Percentiles rank a stretch among this genome's conserved stretches.
These are phyloP conservation scores for Scophthalmus maximus DNA, from an alignment of 2,113 vertebrate genomes.

Conservation along the genomic window DNA sequence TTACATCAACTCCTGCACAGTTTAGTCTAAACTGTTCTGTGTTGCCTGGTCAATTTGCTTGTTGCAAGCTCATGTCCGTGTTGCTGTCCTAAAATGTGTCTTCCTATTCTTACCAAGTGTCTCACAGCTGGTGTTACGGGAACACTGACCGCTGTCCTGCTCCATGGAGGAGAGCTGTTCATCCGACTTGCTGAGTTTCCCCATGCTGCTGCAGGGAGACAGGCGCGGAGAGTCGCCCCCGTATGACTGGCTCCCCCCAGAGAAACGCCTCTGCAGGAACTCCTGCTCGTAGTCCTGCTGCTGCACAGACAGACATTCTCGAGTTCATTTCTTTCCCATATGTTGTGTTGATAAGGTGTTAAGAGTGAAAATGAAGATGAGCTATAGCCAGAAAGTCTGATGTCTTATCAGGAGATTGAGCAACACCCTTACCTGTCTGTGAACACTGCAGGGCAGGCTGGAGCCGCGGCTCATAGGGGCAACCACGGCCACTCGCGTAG, in stretches of 20 bases:
- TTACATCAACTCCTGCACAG: too few species aligned
- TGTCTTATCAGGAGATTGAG: neutral
- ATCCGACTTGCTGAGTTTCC: constrained; percentile 96
- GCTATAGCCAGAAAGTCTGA: neutral
- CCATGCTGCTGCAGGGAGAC: constrained; percentile 95
- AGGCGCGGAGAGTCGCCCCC: constrained; percentile 95
- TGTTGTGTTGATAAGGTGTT: neutral
- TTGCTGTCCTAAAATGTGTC: neutral
- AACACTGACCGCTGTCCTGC: constrained; percentile 97
- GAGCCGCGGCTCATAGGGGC: constrained; percentile 97
- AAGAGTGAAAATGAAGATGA: neutral
- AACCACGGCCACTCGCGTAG: constrained; percentile 94
- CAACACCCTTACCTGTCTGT: constrained; percentile 87
- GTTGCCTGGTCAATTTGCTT: too few species aligned
- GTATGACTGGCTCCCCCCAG: constrained; percentile 95
- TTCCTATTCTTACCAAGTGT: constrained; percentile 88
- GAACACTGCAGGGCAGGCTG: constrained; percentile 91
- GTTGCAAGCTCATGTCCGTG: neutral
- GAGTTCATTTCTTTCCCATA: neutral
- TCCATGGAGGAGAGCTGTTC: constrained; percentile 97
- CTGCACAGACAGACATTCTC: constrained; percentile 45
- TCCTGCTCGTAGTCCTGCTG: constrained; percentile 92
- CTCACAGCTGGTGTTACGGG: constrained; percentile 98
- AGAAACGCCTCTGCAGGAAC: constrained; percentile 93
- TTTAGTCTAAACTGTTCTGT: too few species aligned